Evolutionary conservation across 2,113 vertebrate genomes (phyloP), one percentile per base, ranked within the genome.

Genomic region (Elachura formosa): DNA sequence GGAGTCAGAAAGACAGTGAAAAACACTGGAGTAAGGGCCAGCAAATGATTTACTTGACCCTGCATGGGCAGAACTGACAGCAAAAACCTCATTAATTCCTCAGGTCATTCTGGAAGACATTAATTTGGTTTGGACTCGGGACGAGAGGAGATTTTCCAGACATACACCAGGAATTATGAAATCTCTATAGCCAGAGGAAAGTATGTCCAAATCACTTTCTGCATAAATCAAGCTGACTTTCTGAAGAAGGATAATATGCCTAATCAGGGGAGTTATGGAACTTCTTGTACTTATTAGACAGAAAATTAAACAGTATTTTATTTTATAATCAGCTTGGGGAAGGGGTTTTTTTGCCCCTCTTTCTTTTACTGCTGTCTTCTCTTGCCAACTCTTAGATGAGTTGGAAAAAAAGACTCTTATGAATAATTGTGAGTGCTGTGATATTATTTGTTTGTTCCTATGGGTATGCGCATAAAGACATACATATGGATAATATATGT

Each of bases 41-140:
- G 98, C 97, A 98, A 97, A 98, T 99, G 99, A 99, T 99, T 99
- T 99, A 99, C 98, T 99, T 99, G 99, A 99, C 99, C 99, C 98
- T 96, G 97, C 97, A 96, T 98, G 93, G 98, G 98, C 98, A 98
- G 98, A 98, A 97, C 98, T 98, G 98, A 98, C 98, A 98, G 98
- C 97, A 48, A 98, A 98, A 99, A 97, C 98, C 99, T 99, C 99
- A 99, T 99, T 99, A 99, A 99, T 99, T 99, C 98, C 98, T 98
- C 96, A 89, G 99, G 99, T 99, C 99, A 99, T 98, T 98, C 98
- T 97, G 97, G 98, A 97, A 98, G 98, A 99, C 99, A 98, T 99
- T 99, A 99, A 99, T 98, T 99, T 99, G 99, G 98, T 99, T 98
- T 97, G 98, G 98, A 99, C 99, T 98, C 95, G 10, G 84, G 98